phyloP scores from a whole-genome alignment of 2,113 vertebrate species.

The Bucco capensis region DNA sequence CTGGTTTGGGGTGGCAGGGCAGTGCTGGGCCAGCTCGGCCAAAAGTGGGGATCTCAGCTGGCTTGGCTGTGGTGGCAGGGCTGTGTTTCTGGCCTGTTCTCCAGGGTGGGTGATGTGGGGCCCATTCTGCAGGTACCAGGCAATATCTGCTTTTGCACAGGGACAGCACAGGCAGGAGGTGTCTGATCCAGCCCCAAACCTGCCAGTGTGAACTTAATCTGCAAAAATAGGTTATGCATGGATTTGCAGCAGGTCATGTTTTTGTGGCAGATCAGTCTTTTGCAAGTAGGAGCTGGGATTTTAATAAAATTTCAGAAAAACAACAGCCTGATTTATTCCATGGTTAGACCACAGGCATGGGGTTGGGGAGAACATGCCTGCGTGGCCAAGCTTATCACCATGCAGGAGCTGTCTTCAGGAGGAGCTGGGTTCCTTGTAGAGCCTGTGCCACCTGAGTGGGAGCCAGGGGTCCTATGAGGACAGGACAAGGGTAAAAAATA shows the following conservation, averaged over 20 bases:
- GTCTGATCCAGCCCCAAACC: neutral
- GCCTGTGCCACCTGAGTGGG: neutral
- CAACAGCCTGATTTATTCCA: neutral
- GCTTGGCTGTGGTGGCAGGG: neutral
- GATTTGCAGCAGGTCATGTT: neutral
- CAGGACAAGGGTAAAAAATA: neutral
- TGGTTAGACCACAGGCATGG: neutral
- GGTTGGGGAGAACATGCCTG: too few relatives aligned
- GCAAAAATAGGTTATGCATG: neutral
- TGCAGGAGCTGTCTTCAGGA: neutral
- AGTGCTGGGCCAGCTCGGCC: neutral
- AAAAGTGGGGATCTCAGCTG: neutral
- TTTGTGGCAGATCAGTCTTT: neutral
- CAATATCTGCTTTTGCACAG: neutral
- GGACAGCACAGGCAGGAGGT: neutral
- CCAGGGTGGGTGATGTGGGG: accelerated
- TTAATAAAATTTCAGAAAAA: neutral
- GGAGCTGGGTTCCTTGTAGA: neutral
- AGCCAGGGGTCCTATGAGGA: neutral
- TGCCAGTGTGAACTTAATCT: neutral
- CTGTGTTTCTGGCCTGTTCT: neutral
- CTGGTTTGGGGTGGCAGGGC: accelerated
- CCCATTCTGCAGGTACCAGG: neutral
- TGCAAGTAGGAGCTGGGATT: neutral
- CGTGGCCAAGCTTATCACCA: neutral